A percentile compares a stretch with the other conserved stretches of the same genome.
Evolutionary conservation across 2,888 invertebrate species (phyloP).

Genomic region (Muschampia plurimacula): DNA sequence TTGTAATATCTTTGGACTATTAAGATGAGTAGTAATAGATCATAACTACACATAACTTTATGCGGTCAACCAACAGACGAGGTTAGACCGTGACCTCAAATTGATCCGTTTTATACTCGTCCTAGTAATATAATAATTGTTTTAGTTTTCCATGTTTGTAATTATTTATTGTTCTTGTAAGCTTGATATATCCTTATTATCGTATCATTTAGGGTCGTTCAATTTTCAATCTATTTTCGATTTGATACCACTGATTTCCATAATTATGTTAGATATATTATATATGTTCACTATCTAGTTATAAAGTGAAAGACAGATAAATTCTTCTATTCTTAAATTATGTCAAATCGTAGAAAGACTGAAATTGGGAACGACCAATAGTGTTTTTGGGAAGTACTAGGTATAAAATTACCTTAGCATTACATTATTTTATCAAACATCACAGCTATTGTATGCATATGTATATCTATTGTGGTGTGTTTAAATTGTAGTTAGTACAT

Average conservation of each 20-base stretch:
- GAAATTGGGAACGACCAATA: no score
- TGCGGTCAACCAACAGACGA: slow-evolving; percentile 9
- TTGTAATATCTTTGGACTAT: not conserved
- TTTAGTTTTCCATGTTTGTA: not conserved
- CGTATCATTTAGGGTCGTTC: not conserved
- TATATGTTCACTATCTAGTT: no score
- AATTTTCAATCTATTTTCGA: no score
- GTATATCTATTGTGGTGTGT: no score
- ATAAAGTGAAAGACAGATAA: no score
- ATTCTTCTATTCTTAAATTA: no score
- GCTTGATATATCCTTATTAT: not conserved
- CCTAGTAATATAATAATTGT: slow-evolving; percentile 1
- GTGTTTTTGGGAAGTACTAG: not conserved
- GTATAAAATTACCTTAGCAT: no score
- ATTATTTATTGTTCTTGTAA: not conserved
- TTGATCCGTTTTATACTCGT: slow-evolving; percentile 3
- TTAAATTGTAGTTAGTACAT: not conserved
- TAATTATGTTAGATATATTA: no score
- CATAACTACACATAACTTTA: not conserved
- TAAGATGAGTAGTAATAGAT: not conserved
- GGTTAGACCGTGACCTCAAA: slow-evolving; percentile 4
- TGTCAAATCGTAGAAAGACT: no score
- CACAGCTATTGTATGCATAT: no score
- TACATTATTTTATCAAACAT: no score
- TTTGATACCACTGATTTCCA: no score